Percentiles rank a stretch among this genome's conserved stretches.
Evolutionary conservation across 2,113 vertebrate genomes (phyloP).

Genomic region (Bos indicus): DNA sequence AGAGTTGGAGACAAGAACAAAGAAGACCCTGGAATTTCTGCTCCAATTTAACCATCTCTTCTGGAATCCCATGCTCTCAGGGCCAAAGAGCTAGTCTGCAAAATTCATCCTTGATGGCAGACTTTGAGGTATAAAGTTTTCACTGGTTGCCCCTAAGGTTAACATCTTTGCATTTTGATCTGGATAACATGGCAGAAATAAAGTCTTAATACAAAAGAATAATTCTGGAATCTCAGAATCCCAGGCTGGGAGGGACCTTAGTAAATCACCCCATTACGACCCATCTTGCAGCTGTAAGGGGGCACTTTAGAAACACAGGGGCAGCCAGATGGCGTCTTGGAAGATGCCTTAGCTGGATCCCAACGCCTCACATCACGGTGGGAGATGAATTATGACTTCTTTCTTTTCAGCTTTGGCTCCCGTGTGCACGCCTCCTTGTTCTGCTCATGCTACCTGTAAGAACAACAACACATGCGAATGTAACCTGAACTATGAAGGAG

Average conservation of each 20-base stretch:
- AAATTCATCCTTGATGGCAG: neutral
- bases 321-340: neutral
- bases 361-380: accelerated
- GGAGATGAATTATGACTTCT: neutral
- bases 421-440: slow-evolving; percentile 86
- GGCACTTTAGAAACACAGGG: neutral
- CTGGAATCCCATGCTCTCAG: neutral
- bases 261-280: neutral
- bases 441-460: slow-evolving; percentile 84
- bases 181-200: neutral
- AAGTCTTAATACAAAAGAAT: neutral
- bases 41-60: neutral
- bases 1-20: neutral
- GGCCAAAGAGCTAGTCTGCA: neutral
- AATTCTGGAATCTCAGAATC: neutral
- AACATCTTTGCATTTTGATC: neutral
- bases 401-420: slow-evolving; percentile 74
- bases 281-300: accelerated
- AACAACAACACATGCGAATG: slow-evolving; percentile 92
- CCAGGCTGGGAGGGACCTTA: neutral
- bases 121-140: neutral
- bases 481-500: slow-evolving; percentile 87
- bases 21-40: neutral
- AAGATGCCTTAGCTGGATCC: neutral
- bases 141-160: neutral